Evolutionary conservation across 2,797 vertebrate genomes (phyloP), one percentile per base, ranked within the genome.

Genomic region (Buphagus erythrorhynchus): DNA sequence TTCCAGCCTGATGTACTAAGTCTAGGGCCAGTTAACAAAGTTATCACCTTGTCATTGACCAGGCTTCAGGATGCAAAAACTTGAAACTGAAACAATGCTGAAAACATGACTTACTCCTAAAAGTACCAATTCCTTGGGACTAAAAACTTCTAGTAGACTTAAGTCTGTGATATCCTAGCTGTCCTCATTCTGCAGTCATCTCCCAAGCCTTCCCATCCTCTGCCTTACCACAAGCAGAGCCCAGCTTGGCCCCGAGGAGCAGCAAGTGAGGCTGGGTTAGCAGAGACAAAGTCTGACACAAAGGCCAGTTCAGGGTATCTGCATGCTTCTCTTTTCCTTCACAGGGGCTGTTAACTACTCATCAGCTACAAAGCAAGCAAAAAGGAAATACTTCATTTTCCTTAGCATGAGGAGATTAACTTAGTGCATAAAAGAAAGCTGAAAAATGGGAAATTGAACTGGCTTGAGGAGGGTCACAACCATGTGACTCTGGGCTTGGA

Each of bases 221-320:
- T 55, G 17, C 54, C 36, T 68, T 90, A 21, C 9, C 42, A 11
- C 3, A 10, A 55, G 33, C 31, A 43, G 63, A 57, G 45, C 48
- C 46, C n/a, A 35, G 17, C 62, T 43, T 35, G 16, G 52, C 19
- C 24, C 12, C 0, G 0, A 45, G 40, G 57, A 40, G 24, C 5
- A 29, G 40, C 17, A 51, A 28, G 11, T 1, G 13, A 72, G 40
- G 28, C 33, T 52, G 20, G 35, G 52, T 28, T 43, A 48, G 45
- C 25, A 76, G 28, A 14, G n/a, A 36, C 17, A 59, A 65, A 74
- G n/a, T 52, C 65, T 62, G 43, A 66, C 24, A 21, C 24, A 58
- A 65, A 31, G 6, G 35, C 20, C 6, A 16, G 0, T 5, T 45
- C 45, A 49, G 8, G 31, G 33, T 29, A 2, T 52, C 49, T 93